These are phyloP conservation scores for Chaenocephalus aceratus DNA, from an alignment of 2,113 vertebrate species.

Conservation along the genomic window DNA sequence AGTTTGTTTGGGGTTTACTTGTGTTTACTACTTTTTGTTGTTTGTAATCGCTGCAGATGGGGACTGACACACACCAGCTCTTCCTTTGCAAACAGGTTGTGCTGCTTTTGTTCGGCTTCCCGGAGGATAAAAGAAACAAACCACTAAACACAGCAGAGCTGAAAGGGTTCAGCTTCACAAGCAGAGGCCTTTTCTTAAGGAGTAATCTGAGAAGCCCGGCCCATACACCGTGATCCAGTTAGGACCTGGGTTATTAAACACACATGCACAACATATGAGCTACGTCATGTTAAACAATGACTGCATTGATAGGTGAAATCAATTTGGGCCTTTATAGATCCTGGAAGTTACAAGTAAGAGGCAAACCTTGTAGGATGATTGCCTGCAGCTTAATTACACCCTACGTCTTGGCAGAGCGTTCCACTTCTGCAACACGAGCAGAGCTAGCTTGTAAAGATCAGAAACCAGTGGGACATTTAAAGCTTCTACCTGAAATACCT, in stretches of 20 bases:
- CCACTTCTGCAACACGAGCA: constrained; percentile 55
- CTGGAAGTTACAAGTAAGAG: constrained; percentile 60
- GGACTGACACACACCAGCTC: constrained; percentile 31
- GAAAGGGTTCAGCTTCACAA: constrained; percentile 33
- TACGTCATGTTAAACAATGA: constrained; percentile 78
- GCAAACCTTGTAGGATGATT: constrained; percentile 46
- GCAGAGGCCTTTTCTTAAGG: constrained; percentile 39
- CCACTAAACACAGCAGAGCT: constrained; percentile 24
- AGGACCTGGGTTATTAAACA: constrained; percentile 76
- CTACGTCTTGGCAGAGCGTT: constrained; percentile 64
- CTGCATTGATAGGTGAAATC: constrained; percentile 81
- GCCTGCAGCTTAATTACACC: constrained; percentile 73
- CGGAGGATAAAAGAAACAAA: constrained; percentile 9
- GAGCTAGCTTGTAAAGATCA: constrained; percentile 76
- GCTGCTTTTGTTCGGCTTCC: constrained; percentile 18
- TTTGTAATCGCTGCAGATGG: constrained; percentile 46
- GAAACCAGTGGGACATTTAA: constrained; percentile 65
- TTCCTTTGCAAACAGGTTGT: constrained; percentile 43
- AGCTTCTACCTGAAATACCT: constrained; percentile 56
- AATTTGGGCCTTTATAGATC: constrained; percentile 80
- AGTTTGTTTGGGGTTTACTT: constrained; percentile 70
- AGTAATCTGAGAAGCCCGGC: constrained; percentile 74
- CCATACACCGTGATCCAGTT: constrained; percentile 55
- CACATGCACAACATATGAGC: constrained; percentile 80
- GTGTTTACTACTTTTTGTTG: constrained; percentile 70